Conservation (phyloP, 2,113 vertebrate species). For the Eublepharis macularius region DNA sequence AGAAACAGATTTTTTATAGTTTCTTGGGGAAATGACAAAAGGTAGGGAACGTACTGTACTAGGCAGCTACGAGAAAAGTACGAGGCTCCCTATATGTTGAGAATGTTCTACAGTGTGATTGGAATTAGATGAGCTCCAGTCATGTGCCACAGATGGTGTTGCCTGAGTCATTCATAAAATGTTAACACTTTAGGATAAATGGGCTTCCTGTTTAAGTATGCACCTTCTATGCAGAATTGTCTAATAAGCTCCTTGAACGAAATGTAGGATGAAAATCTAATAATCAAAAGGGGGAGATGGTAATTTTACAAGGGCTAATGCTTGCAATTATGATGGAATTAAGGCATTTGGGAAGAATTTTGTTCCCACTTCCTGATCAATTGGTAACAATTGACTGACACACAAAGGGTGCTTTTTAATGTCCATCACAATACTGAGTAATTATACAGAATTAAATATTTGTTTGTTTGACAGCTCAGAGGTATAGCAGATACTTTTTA, state of each 20-base stretch:
- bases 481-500: background rate
- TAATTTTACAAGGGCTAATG: background rate
- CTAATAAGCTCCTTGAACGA: background rate
- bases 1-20: background rate
- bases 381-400: too few species aligned
- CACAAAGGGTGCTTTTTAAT: background rate
- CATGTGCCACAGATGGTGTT: background rate
- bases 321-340: too few species aligned
- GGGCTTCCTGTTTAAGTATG: background rate
- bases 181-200: accelerated
- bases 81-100: background rate
- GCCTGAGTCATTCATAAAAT: background rate
- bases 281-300: too few species aligned
- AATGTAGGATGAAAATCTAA: too few species aligned
- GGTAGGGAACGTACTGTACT: background rate
- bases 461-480: background rate
- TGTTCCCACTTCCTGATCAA: background rate
- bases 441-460: background rate
- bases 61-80: background rate
- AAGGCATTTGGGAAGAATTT: background rate
- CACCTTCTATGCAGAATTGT: background rate
- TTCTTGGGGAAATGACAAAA: background rate
- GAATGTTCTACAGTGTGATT: background rate
- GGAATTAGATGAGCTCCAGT: background rate
- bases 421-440: background rate